phyloP scores from a whole-genome alignment of 2,113 vertebrate species.

The Chaetorhynchus papuensis region DNA sequence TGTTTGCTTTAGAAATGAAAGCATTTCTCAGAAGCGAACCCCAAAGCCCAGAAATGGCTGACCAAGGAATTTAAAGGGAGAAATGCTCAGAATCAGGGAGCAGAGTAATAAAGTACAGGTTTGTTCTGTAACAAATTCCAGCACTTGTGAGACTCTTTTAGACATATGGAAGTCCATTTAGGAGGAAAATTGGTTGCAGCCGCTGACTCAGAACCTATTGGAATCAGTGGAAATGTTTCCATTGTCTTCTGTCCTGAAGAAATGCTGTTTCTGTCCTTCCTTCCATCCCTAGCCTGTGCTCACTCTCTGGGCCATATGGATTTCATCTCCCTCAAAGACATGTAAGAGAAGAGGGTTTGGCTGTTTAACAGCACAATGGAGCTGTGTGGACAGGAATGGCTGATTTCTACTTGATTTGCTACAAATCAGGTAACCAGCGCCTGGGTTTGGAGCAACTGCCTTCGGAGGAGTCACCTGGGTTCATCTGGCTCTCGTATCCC shows the following conservation, averaged over 20 bases:
- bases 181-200: conserved; percentile 75
- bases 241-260: conserved; percentile 49
- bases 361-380: conserved; percentile 48
- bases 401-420: conserved; percentile 72
- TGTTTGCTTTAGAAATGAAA: not conserved
- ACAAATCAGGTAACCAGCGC: conserved; percentile 74
- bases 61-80: conserved; percentile 27
- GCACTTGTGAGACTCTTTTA: conserved; percentile 22
- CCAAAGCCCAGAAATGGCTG: conserved; percentile 6
- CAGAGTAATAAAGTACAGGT: conserved; percentile 46
- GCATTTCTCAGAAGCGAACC: not conserved
- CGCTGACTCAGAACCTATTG: conserved; percentile 52
- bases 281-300: not conserved
- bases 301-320: conserved; percentile 64
- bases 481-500: conserved; percentile 61
- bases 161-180: conserved; percentile 67
- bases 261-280: conserved; percentile 48
- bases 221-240: conserved; percentile 44
- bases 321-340: conserved; percentile 67
- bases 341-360: conserved; percentile 35
- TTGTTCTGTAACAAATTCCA: conserved; percentile 61
- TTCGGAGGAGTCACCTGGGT: conserved; percentile 56
- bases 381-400: conserved; percentile 59
- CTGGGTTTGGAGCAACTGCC: conserved; percentile 35
- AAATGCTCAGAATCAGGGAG: not conserved